Base-by-base conservation (phyloP, 2,797 vertebrate genomes). In the Mionectes olivaceus region DNA sequence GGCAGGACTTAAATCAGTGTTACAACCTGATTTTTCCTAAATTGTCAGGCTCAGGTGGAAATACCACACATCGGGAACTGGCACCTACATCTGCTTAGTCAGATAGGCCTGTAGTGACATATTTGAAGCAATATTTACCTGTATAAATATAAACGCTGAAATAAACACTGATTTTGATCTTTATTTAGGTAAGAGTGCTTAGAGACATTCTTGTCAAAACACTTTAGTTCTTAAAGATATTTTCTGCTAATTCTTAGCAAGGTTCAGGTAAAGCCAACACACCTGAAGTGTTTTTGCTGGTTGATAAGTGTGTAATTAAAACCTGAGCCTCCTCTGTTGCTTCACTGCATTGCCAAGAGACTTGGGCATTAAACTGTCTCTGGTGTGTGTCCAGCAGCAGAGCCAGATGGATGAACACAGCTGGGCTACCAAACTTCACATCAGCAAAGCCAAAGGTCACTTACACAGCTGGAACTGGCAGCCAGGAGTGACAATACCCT, bases 391-490 rank as follows among this genome's bases (percentile, higher is more conserved):
- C 84, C 59, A 46, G 61, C 33, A 52, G 46, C 35, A 14, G 79
- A 65, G 39, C 4, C 0, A 5, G 71, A 2, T 10, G 22, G 15
- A 3, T 3, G 11, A 1, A 6, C 0, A 0, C 3, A 7, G 49
- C 7, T 5, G 27, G 39, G 3, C 16, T 37, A 30, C 7, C 18
- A 1, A 33, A 47, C 32, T 5, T 7, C 59, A 3, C 65, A 10
- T 2, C 18, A 35, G 33, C 5, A 13, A 10, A 2, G 19, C 4
- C 2, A 2, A 28, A 27, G 82, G 39, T 27, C 44, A 1, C 32
- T 6, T 3, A 6, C 2, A 30, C 30, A 14, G 2, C 0, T 7
- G 19, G 41, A 33, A 8, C 2, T 0, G 37, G 43, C 44, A 7
- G 2, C 9, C 52, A 32, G 84, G 35, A 14, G 4, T 0, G 44